phyloP scores from a whole-genome alignment of 2,797 vertebrate genomes.

The Lepidocolaptes lacrymiger region DNA sequence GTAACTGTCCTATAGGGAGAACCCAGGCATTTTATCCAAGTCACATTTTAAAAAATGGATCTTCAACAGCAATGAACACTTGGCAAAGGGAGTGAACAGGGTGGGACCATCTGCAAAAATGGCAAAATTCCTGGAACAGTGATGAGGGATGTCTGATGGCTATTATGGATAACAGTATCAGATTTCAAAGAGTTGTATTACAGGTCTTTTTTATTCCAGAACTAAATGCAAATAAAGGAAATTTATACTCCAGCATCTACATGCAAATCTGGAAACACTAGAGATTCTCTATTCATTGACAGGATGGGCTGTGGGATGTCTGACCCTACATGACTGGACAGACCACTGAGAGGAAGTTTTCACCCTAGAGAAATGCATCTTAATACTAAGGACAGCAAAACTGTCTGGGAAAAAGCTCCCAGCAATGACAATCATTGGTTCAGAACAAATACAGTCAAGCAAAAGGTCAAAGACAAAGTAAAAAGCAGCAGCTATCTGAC shows the following conservation, averaged over 20 bases:
- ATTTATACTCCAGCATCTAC: not conserved
- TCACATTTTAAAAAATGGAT: not conserved
- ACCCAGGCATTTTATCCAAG: not conserved
- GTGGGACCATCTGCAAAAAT: not conserved
- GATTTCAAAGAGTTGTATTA: not conserved
- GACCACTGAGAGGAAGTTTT: not conserved
- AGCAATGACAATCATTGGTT: not conserved
- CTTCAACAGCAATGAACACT: not conserved
- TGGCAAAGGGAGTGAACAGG: not conserved
- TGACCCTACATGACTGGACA: not conserved
- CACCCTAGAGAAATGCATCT: not conserved
- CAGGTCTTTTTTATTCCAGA: not conserved
- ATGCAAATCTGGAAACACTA: not conserved
- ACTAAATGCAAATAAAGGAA: not conserved
- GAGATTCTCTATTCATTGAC: not conserved
- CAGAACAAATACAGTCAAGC: not conserved
- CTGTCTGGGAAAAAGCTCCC: not conserved
- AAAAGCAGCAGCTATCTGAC: not conserved
- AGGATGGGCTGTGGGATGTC: not conserved
- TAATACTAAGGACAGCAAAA: not conserved
- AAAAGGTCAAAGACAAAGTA: not conserved
- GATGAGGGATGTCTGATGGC: rapidly evolving
- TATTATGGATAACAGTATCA: not conserved
- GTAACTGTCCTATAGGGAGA: not conserved
- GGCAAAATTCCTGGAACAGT: not conserved